Conservation (phyloP, 2,888 invertebrate genomes). For the Drosophila buzzatii region DNA sequence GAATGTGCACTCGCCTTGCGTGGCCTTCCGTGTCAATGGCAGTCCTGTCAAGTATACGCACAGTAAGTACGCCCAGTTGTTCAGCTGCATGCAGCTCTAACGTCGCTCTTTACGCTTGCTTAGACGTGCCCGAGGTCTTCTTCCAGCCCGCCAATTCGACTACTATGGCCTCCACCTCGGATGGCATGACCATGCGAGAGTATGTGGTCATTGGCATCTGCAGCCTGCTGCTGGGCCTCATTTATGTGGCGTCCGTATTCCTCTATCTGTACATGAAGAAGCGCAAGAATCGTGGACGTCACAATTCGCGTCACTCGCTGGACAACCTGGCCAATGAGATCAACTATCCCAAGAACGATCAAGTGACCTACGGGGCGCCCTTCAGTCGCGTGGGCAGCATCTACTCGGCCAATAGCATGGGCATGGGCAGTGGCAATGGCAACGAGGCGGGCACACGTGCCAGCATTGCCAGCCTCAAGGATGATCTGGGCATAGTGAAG, state of each 20-base stretch:
- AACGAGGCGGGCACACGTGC: constrained; percentile 77
- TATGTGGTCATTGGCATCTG: constrained; percentile 94
- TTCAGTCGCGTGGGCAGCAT: constrained; percentile 84
- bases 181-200: constrained; percentile 90
- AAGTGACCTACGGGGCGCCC: constrained; percentile 84
- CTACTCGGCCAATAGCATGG: constrained; percentile 82
- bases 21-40: constrained; percentile 94
- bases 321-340: constrained; percentile 84
- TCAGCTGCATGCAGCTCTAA: not conserved
- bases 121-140: constrained; percentile 92
- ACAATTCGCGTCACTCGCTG: constrained; percentile 81
- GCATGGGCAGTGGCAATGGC: constrained; percentile 59
- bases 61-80: constrained; percentile 86
- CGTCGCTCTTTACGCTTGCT: not conserved
- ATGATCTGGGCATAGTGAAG: constrained; percentile 91
- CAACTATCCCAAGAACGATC: constrained; percentile 86
- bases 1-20: constrained; percentile 92
- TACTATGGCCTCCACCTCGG: constrained; percentile 86
- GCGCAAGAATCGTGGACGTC: constrained; percentile 85
- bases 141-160: constrained; percentile 87
- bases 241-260: constrained; percentile 94
- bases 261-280: constrained; percentile 92
- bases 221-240: constrained; percentile 93
- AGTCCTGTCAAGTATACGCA: constrained; percentile 89
- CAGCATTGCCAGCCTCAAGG: constrained; percentile 84